Evolutionary conservation across 2,797 vertebrate genomes (phyloP).

Genomic region (Remorina albescens): DNA sequence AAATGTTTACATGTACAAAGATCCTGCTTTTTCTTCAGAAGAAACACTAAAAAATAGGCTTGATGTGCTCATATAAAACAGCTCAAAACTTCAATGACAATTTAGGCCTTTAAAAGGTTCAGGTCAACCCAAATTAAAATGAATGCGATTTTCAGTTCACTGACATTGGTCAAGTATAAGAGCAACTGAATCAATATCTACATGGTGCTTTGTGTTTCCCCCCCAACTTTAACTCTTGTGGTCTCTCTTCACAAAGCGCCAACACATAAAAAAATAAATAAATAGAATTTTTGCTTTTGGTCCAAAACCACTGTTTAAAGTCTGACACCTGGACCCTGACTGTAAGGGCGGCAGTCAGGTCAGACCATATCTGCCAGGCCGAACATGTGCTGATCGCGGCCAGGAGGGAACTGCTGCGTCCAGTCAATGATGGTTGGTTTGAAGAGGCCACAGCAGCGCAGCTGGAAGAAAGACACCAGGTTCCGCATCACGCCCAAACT

Average conservation of each 20-base stretch:
- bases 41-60: slow-evolving; percentile 65
- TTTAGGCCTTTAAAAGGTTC: slow-evolving; percentile 53
- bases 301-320: slow-evolving; percentile 57
- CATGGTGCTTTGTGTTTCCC: slow-evolving; percentile 33
- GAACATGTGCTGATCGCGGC: slow-evolving; percentile 81
- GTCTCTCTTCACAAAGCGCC: slow-evolving; percentile 39
- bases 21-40: slow-evolving; percentile 41
- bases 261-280: slow-evolving; percentile 70
- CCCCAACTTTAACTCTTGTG: slow-evolving; percentile 13
- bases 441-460: slow-evolving; percentile 91
- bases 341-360: slow-evolving; percentile 28
- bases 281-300: slow-evolving; percentile 76
- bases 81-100: slow-evolving; percentile 59
- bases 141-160: slow-evolving; percentile 33
- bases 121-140: slow-evolving; percentile 27
- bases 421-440: slow-evolving; percentile 90
- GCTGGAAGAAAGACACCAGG: slow-evolving; percentile 93
- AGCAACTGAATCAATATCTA: slow-evolving; percentile 51
- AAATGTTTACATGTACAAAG: slow-evolving; percentile 66
- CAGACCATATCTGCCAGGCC: slow-evolving; percentile 86
- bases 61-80: slow-evolving; percentile 70
- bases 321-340: slow-evolving; percentile 56
- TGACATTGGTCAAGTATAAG: slow-evolving; percentile 70
- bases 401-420: slow-evolving; percentile 90
- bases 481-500: slow-evolving; percentile 92